These are phyloP conservation scores for Euplagia quadripunctaria DNA, from an alignment of 2,888 invertebrate genomes.

Conservation along the genomic window DNA sequence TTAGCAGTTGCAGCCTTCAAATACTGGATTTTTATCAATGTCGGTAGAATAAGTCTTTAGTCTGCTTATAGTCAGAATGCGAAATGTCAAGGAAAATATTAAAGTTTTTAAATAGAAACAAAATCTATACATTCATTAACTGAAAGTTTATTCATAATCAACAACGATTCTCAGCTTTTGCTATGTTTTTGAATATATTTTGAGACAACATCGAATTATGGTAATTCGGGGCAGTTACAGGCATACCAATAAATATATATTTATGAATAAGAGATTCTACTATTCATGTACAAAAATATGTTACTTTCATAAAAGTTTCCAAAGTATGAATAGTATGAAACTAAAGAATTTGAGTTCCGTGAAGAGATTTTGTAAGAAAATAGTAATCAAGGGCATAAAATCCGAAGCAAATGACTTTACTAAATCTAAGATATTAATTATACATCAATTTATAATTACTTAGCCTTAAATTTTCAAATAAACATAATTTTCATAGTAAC, in stretches of 20 bases:
- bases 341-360: slow-evolving; percentile 41
- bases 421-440: slow-evolving; percentile 39
- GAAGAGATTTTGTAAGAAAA: slow-evolving; percentile 34
- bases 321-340: slow-evolving; percentile 34
- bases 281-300: slow-evolving; percentile 44
- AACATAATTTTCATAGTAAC: slow-evolving; percentile 43
- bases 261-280: slow-evolving; percentile 1
- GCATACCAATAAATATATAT: background rate
- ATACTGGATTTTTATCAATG: background rate
- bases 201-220: background rate
- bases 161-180: slow-evolving; percentile 48
- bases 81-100: slow-evolving; percentile 31
- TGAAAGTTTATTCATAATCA: slow-evolving; percentile 52
- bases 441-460: slow-evolving; percentile 35
- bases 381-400: slow-evolving; percentile 45
- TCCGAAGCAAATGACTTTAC: slow-evolving; percentile 56
- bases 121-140: slow-evolving; percentile 43
- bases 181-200: slow-evolving; percentile 25
- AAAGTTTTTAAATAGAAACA: slow-evolving; percentile 46
- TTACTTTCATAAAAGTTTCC: slow-evolving; percentile 36
- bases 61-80: background rate
- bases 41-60: background rate
- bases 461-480: slow-evolving; percentile 38
- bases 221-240: slow-evolving; percentile 46
- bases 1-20: background rate